Evolutionary conservation across 2,113 vertebrate genomes (phyloP), one percentile per base, ranked within the genome.

Genomic region (Cyanistes caeruleus): DNA sequence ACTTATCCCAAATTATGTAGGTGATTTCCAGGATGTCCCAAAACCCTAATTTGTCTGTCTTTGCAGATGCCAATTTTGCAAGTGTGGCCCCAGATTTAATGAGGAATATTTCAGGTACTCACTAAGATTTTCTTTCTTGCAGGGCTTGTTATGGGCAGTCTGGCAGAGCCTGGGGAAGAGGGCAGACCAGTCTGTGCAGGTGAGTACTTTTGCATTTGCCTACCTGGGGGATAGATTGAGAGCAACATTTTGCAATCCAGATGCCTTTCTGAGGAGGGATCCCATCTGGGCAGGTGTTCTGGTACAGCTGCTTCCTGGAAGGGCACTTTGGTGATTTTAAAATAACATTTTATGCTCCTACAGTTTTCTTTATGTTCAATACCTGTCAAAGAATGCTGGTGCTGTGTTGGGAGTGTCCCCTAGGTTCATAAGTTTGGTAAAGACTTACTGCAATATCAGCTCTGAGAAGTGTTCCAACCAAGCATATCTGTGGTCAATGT

Each of bases 1-100:
- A 20, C 6, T 62, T 81, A 8, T 53, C 20, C 65, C 5, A 21
- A 64, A 28, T 30, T 63, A 56, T 2, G 5, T 2, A 17, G 15
- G 28, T 21, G 22, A 43, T 62, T 27, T 37, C 35, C 9, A 58
- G 12, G 4, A 13, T 27, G 5, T 30, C 24, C 3, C 56, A 44
- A 62, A 68, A 2, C 0, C 0, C 6, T 9, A 31, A 4, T n/a
- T 46, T 31, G 5, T 28, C 10, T 53, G 23, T n/a, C 11, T 64
- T 20, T 37, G n/a, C 2, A 33, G 9, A 8, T 28, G 13, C 3
- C 0, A 15, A 0, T 67, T 92, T 55, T 90, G 12, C 16, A 70
- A 43, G 12, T 0, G 2, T 51, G 9, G 9, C 3, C 5, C 5
- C 3, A 51, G 35, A 6, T 52, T 76, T 74, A 48, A 22, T 13